Percentiles rank a stretch among this genome's conserved stretches.
phyloP scores from a whole-genome alignment of 2,113 vertebrate species.

The Psilopsiagon aymara region DNA sequence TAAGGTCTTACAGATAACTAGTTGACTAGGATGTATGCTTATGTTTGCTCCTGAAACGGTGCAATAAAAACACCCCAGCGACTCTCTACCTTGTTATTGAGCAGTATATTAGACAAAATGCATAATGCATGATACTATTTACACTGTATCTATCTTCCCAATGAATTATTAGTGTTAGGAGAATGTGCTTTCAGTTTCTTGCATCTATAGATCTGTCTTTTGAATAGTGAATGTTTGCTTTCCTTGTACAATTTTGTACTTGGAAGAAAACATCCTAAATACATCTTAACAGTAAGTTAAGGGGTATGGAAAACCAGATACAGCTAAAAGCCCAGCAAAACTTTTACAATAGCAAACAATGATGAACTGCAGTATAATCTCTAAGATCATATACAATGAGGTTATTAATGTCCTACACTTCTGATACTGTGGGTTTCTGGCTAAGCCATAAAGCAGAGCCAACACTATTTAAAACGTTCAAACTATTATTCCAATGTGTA shows the following conservation, averaged over 20 bases:
- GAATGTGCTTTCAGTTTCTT: not conserved
- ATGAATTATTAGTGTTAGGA: not conserved
- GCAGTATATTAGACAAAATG: not conserved
- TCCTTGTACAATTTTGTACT: not conserved
- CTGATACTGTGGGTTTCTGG: not conserved
- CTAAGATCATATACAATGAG: not conserved
- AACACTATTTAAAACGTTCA: not conserved
- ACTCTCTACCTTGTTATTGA: not conserved
- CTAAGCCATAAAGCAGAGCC: not conserved
- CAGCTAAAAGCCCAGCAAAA: not conserved
- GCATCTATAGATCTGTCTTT: not conserved
- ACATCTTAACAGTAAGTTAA: not conserved
- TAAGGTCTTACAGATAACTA: not conserved
- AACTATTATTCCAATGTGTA: not conserved
- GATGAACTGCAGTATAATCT: not conserved
- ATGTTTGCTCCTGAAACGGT: not conserved
- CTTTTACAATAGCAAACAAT: not conserved
- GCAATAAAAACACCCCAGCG: not conserved
- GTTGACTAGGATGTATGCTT: not conserved
- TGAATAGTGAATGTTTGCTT: not conserved
- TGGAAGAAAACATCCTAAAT: not conserved
- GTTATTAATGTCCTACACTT: not conserved
- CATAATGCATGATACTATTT: not conserved
- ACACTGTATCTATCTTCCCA: not conserved
- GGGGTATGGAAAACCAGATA: not conserved